Conservation (phyloP, 2,113 vertebrate genomes). For the Myiozetetes cayanensis region DNA sequence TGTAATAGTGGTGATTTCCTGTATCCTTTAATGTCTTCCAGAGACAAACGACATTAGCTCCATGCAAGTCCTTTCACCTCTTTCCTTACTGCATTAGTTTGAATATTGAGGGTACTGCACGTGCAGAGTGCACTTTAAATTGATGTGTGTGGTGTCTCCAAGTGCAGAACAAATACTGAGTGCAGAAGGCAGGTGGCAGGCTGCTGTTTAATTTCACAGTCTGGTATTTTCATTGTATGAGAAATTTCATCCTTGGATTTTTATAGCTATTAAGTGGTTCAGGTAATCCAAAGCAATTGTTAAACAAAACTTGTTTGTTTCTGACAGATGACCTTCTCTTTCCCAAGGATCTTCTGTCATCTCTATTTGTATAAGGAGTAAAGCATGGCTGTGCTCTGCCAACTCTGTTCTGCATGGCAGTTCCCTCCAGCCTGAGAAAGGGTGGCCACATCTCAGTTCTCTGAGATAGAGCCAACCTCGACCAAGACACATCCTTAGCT, state of each 20-base stretch:
- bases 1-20: neutral
- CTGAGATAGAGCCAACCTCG: neutral
- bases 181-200: slow-evolving; percentile 2
- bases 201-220: slow-evolving; percentile 22
- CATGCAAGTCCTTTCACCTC: neutral
- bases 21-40: neutral
- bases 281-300: neutral
- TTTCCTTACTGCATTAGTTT: neutral
- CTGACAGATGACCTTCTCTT: neutral
- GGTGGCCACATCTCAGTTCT: neutral
- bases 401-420: fast-evolving
- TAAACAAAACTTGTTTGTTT: slow-evolving; percentile 2
- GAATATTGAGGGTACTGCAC: neutral
- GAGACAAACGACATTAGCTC: neutral
- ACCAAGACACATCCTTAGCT: neutral
- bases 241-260: neutral
- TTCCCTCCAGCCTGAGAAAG: neutral
- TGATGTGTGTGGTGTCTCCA: no score
- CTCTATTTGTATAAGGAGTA: neutral
- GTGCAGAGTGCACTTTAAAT: neutral
- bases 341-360: neutral
- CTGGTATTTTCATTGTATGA: neutral
- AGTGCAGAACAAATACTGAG: neutral
- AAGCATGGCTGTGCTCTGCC: neutral
- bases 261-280: neutral